Conservation (phyloP, 1,140 invertebrate species). For the Bombus impatiens region DNA sequence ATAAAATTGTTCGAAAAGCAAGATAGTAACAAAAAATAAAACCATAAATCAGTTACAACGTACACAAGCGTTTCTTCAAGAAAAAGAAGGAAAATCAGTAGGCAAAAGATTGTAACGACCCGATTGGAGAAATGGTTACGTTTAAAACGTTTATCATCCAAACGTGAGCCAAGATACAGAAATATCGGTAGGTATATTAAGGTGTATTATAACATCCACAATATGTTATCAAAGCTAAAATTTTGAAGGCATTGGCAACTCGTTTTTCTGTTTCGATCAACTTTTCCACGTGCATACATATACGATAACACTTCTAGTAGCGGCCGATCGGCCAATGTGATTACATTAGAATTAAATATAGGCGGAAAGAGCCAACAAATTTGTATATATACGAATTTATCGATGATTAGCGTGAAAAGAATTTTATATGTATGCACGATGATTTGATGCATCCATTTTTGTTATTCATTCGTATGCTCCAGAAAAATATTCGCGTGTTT, state of each 20-base stretch:
- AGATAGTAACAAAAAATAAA: background rate
- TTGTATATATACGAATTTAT: conserved; percentile 34
- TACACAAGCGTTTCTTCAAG: background rate
- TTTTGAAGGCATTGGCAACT: conserved; percentile 80
- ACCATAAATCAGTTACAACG: background rate
- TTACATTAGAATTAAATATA: conserved; percentile 26
- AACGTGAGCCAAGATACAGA: conserved; percentile 10
- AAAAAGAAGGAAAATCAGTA: conserved; percentile 33
- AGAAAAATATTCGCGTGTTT: background rate
- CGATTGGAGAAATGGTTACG: background rate
- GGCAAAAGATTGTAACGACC: background rate
- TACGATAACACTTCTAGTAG: background rate
- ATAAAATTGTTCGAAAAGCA: background rate
- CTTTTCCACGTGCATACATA: conserved; percentile 1
- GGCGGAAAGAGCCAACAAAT: conserved; percentile 20
- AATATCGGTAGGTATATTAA: conserved; percentile 75
- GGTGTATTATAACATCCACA: conserved; percentile 46
- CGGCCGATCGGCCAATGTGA: background rate
- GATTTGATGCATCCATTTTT: conserved; percentile 1
- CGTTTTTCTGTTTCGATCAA: conserved; percentile 17
- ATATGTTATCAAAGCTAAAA: conserved; percentile 38
- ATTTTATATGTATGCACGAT: conserved; percentile 34
- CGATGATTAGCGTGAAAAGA: conserved; percentile 3
- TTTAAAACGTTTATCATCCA: conserved; percentile 27
- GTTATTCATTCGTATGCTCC: background rate